Conservation (phyloP, 2,888 invertebrate species). For the Lampropteryx suffumata region DNA sequence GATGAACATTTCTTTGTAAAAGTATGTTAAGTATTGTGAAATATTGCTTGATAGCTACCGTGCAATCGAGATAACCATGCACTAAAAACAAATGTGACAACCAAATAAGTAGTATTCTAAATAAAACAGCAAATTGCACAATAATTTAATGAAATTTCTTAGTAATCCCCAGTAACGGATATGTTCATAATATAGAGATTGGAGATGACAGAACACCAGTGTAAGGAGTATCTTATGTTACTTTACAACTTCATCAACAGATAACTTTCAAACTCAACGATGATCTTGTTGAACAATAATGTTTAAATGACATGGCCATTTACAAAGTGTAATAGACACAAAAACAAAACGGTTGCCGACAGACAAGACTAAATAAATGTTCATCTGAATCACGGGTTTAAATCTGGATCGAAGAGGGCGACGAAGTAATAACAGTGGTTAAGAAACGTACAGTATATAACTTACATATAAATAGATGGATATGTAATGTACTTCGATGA, state of each 20-base stretch:
- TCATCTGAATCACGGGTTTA: constrained; percentile 45
- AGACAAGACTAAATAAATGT: constrained; percentile 39
- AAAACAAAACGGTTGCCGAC: constrained; percentile 37
- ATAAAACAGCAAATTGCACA: no score
- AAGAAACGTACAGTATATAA: background rate
- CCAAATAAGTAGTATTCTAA: background rate
- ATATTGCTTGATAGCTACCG: no score
- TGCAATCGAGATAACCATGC: no score
- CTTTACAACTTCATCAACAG: no score
- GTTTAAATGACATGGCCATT: constrained; percentile 20
- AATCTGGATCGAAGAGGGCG: constrained; percentile 29
- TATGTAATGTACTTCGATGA: background rate
- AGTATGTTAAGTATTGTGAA: background rate
- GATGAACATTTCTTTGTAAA: constrained; percentile 6
- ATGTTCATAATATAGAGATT: background rate
- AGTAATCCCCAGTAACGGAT: no score
- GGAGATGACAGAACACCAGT: background rate
- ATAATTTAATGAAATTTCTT: no score
- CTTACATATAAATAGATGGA: background rate
- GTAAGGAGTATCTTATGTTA: no score
- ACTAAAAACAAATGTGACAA: background rate
- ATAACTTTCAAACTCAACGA: constrained; percentile 5
- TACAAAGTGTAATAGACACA: constrained; percentile 23
- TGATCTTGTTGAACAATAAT: background rate
- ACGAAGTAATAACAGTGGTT: constrained; percentile 1